Conservation (phyloP, 2,888 invertebrate genomes). For the Lithophane ornitopus region DNA sequence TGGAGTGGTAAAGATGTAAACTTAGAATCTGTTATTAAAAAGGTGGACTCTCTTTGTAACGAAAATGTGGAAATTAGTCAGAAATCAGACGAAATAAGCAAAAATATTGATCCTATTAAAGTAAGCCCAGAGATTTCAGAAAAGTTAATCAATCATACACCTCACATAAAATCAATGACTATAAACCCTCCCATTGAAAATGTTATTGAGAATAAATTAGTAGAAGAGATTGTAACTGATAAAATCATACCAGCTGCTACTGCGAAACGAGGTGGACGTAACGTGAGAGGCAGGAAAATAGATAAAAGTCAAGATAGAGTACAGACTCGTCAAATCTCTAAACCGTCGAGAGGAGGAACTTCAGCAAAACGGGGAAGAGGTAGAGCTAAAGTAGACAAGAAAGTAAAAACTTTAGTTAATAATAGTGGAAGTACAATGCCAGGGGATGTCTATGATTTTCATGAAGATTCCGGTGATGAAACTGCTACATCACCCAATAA, state of each 20-base stretch:
- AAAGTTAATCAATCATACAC: slow-evolving; percentile 48
- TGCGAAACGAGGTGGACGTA: slow-evolving; percentile 85
- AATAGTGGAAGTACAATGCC: slow-evolving; percentile 91
- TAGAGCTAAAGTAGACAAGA: slow-evolving; percentile 89
- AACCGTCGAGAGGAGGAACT: slow-evolving; percentile 80
- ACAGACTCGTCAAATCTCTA: slow-evolving; percentile 87
- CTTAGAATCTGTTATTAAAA: slow-evolving; percentile 95
- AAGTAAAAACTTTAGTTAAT: slow-evolving; percentile 84
- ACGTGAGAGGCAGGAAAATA: slow-evolving; percentile 83
- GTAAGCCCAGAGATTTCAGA: slow-evolving; percentile 49
- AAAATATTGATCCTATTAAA: slow-evolving; percentile 53
- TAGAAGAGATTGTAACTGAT: slow-evolving; percentile 69
- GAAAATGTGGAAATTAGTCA: slow-evolving; percentile 77
- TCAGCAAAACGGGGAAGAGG: slow-evolving; percentile 88
- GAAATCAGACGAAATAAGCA: slow-evolving; percentile 62
- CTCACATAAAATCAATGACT: slow-evolving; percentile 49
- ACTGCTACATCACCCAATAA: slow-evolving; percentile 84
- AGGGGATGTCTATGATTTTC: slow-evolving; percentile 97
- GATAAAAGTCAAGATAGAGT: slow-evolving; percentile 83
- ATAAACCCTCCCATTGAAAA: slow-evolving; percentile 63
- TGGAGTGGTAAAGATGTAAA: slow-evolving; percentile 95
- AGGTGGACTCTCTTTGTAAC: slow-evolving; percentile 93
- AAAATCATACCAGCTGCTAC: slow-evolving; percentile 65
- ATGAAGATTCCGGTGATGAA: slow-evolving; percentile 97
- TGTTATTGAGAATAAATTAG: slow-evolving; percentile 58